Evolutionary conservation across 2,888 invertebrate species (phyloP), one percentile per base, ranked within the genome.

Genomic region (Phlogophora meticulosa): DNA sequence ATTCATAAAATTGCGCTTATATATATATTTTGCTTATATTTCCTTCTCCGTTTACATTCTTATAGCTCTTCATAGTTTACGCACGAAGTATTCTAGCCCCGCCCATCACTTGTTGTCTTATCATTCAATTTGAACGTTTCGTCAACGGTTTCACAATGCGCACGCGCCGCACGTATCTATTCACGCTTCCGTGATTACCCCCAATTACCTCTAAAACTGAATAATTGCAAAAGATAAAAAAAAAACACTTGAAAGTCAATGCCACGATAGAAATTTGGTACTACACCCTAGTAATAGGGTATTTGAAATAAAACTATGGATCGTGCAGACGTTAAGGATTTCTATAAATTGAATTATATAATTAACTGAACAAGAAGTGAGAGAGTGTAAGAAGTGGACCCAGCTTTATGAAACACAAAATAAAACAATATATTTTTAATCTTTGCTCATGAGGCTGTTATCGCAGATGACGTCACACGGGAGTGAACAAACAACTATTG

Each of bases 141-240:
- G 51, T 61, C 80, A 82, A 72, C 57, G n/a, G 51, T 82, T 78
- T 85, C 85, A 81, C 81, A 83, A 84, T 66, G 73, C 72, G 79
- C 80, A 75, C 82, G 78, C 84, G 80, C 81, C 75, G 76, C 86
- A 83, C 82, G 76, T 87, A 88, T 86, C 84, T 84, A 86, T 93
- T 91, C 91, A 93, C 88, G 93, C 88, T 90, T 87, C 89, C 88
- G 89, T 91, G 88, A 87, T 82, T 85, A 78, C 85, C 79, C 82
- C 82, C 72, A 89, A 92, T 91, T 90, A 86, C 87, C 86, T 80
- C 85, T 85, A 83, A 85, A 82, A 85, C 52, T 76, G 67, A 83
- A 89, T 87, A 53, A 77, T 91, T 91, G 85, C 91, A 90, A 91
- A 87, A 91, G 82, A 76, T 80, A 83, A 83, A 81, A 55, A 43